phyloP scores from a whole-genome alignment of 1,140 invertebrate species.

The Hesperophylax magnus region DNA sequence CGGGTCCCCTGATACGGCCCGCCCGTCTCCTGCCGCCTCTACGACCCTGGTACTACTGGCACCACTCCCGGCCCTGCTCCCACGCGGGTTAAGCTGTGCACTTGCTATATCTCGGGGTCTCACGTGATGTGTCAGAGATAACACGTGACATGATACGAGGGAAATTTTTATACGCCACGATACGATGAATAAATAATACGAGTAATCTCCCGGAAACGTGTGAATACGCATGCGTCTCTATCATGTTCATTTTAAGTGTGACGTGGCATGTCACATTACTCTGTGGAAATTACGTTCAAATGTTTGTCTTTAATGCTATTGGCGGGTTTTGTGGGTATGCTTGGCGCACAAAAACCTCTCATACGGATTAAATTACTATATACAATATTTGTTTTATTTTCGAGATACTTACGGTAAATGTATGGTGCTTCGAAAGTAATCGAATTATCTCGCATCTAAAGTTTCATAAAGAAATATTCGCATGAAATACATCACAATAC shows the following conservation, averaged over 20 bases:
- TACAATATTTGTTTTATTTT: too few relatives aligned
- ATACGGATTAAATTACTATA: too few relatives aligned
- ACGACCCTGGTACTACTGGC: neutral
- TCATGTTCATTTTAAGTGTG: constrained; percentile 20
- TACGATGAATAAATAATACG: constrained; percentile 38
- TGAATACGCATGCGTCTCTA: constrained; percentile 18
- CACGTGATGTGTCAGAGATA: constrained; percentile 7
- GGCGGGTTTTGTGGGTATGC: neutral
- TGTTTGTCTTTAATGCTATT: neutral
- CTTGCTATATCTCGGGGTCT: neutral
- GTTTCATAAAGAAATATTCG: too few relatives aligned
- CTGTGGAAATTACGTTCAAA: neutral
- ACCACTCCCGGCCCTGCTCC: neutral
- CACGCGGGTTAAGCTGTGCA: neutral
- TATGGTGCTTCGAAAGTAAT: too few relatives aligned
- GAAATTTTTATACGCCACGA: constrained; percentile 8
- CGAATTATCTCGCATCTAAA: neutral
- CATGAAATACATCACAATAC: too few relatives aligned
- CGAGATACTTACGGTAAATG: too few relatives aligned
- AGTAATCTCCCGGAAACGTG: constrained; percentile 20
- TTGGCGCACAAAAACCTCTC: too few relatives aligned
- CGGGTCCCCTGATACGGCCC: neutral
- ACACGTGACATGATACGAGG: constrained; percentile 13
- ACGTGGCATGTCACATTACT: constrained; percentile 25
- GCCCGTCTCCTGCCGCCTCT: neutral